These are phyloP conservation scores for Scaptomyza reducta DNA, from an alignment of 2,888 invertebrate species.

Conservation along the genomic window DNA sequence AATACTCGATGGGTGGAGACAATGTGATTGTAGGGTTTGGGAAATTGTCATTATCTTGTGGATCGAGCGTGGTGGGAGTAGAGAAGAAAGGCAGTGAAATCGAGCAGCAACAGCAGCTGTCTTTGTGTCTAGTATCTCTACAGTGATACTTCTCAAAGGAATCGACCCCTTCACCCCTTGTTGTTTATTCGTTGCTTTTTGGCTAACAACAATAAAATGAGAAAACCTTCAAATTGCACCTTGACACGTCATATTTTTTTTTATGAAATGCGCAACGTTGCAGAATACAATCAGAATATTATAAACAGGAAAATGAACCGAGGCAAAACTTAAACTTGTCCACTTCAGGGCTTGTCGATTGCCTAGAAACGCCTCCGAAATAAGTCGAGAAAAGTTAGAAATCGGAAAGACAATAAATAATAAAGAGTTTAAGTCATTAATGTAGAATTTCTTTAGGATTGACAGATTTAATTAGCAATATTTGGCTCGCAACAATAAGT, in stretches of 20 bases:
- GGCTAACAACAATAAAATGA: conserved; percentile 41
- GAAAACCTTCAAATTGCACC: conserved; percentile 66
- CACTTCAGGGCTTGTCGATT: conserved; percentile 62
- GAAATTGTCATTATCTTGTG: conserved; percentile 74
- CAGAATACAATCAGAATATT: conserved; percentile 56
- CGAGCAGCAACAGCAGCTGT: conserved; percentile 42
- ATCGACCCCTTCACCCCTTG: neutral
- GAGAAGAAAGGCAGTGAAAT: conserved; percentile 25
- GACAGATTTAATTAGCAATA: neutral
- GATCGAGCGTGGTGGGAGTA: conserved; percentile 31
- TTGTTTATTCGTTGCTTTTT: conserved; percentile 39
- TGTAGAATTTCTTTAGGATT: neutral
- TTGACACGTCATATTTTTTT: conserved; percentile 74
- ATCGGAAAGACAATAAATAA: neutral
- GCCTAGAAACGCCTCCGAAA: conserved; percentile 50
- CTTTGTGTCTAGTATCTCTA: conserved; percentile 15
- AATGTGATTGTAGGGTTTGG: conserved; percentile 28
- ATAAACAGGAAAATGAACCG: conserved; percentile 68
- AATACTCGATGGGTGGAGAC: conserved; percentile 30
- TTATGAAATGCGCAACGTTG: conserved; percentile 76
- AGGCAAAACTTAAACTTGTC: conserved; percentile 31
- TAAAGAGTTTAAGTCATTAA: neutral
- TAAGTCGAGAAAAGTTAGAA: conserved; percentile 9
- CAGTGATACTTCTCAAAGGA: conserved; percentile 36
- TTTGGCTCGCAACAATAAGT: neutral